These are phyloP conservation scores for Tiphia femorata DNA, from an alignment of 2,888 invertebrate genomes.

Conservation along the genomic window DNA sequence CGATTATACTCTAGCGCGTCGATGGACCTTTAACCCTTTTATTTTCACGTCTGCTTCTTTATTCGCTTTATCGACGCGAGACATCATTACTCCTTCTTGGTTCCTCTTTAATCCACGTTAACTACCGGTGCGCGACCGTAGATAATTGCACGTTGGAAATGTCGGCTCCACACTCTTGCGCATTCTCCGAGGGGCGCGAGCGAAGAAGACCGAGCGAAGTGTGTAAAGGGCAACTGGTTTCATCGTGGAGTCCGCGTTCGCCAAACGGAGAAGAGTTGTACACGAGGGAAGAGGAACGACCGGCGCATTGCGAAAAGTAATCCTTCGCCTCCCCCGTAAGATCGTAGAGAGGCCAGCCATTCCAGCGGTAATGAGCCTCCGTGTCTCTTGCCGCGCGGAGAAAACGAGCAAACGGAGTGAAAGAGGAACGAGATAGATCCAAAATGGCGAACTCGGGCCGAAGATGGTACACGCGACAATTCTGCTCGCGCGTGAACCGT, in stretches of 20 bases:
- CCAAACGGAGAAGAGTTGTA: background rate
- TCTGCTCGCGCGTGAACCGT: too few species aligned
- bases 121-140: background rate
- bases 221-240: constrained; percentile 43
- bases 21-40: too few species aligned
- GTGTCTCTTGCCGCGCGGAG: too few species aligned
- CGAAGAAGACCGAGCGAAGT: constrained; percentile 12
- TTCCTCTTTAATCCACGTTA: constrained; percentile 1
- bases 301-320: constrained; percentile 36
- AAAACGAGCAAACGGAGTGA: too few species aligned
- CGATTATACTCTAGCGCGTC: too few species aligned
- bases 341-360: background rate
- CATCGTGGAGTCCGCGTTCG: constrained; percentile 4
- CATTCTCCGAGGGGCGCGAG: background rate
- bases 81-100: background rate
- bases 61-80: too few species aligned
- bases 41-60: too few species aligned
- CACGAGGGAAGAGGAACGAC: constrained; percentile 8
- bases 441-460: too few species aligned
- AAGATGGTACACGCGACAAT: too few species aligned
- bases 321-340: constrained; percentile 8
- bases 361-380: too few species aligned
- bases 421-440: too few species aligned
- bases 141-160: constrained; percentile 34
- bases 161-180: constrained; percentile 8